These are phyloP conservation scores for Seriola quinqueradiata DNA, from an alignment of 2,113 vertebrate species.

Conservation along the genomic window DNA sequence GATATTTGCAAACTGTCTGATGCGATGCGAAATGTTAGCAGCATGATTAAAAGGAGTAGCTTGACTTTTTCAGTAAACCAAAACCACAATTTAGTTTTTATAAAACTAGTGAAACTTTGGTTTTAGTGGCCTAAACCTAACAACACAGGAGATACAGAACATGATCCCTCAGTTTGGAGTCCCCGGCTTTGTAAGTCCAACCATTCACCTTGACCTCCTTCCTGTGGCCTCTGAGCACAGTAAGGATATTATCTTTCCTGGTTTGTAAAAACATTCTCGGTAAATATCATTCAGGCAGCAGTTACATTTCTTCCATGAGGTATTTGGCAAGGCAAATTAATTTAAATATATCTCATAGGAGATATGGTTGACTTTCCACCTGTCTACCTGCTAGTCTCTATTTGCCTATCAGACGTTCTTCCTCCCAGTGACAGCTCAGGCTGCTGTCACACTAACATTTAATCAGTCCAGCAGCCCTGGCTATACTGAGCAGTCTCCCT, in stretches of 20 bases:
- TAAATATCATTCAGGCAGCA: conserved; percentile 15
- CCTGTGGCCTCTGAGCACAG: background rate
- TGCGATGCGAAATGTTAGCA: background rate
- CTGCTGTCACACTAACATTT: conserved; percentile 68
- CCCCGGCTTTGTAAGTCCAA: background rate
- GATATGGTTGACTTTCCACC: background rate
- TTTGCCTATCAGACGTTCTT: conserved; percentile 48
- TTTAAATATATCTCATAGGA: conserved; percentile 27
- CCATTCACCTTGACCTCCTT: background rate
- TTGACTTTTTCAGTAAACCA: background rate
- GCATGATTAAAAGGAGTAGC: background rate
- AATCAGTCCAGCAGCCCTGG: conserved; percentile 63
- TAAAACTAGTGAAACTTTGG: no score
- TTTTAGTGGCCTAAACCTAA: background rate
- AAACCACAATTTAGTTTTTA: background rate
- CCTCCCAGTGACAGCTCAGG: conserved; percentile 39
- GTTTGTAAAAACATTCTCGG: conserved; percentile 2
- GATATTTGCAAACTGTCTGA: background rate
- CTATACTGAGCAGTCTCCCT: conserved; percentile 39
- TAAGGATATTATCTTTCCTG: background rate
- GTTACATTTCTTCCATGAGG: background rate
- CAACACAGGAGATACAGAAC: background rate
- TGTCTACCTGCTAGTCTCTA: conserved; percentile 39
- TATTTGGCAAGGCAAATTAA: conserved; percentile 18
- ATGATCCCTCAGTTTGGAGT: background rate